Evolutionary conservation across 1,140 invertebrate genomes (phyloP).

Genomic region (Tribolium madens): DNA sequence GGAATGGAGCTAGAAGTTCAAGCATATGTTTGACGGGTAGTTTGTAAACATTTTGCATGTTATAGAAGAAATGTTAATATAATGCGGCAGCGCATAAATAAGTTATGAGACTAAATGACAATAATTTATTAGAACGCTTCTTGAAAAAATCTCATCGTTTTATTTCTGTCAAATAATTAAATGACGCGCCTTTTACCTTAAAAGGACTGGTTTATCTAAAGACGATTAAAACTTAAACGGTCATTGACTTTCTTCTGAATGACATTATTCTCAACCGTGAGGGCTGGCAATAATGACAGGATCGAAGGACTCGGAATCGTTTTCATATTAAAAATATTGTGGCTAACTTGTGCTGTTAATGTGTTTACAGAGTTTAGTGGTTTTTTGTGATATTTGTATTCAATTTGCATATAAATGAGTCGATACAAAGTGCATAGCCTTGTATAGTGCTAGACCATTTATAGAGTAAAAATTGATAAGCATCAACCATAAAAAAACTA

Average conservation of each 20-base stretch:
- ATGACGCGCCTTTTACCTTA: slow-evolving; percentile 45
- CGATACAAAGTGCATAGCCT: slow-evolving; percentile 54
- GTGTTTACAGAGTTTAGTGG: slow-evolving; percentile 42
- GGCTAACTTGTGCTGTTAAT: slow-evolving; percentile 24
- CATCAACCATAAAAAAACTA: slow-evolving; percentile 34
- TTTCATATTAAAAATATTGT: slow-evolving; percentile 32
- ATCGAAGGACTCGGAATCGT: slow-evolving; percentile 1
- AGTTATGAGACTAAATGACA: slow-evolving; percentile 30
- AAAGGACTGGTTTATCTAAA: slow-evolving; percentile 42
- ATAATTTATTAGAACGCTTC: slow-evolving; percentile 21
- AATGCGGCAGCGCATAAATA: slow-evolving; percentile 8
- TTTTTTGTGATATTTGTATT: slow-evolving; percentile 49
- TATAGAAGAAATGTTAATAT: slow-evolving; percentile 20
- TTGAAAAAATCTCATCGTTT: slow-evolving; percentile 16
- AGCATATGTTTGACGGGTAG: slow-evolving; percentile 21
- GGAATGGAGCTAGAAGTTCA: background rate
- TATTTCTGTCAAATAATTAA: slow-evolving; percentile 40
- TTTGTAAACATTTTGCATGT: slow-evolving; percentile 24
- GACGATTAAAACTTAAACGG: slow-evolving; percentile 40
- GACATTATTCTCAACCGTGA: slow-evolving; percentile 8
- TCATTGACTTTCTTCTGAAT: slow-evolving; percentile 31
- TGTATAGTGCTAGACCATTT: slow-evolving; percentile 47
- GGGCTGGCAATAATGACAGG: slow-evolving; percentile 14
- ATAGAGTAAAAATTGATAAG: slow-evolving; percentile 49
- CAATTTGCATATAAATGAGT: slow-evolving; percentile 54